Evolutionary conservation across 2,797 vertebrate genomes (phyloP).

Genomic region (Schizothorax lantsangensis): DNA sequence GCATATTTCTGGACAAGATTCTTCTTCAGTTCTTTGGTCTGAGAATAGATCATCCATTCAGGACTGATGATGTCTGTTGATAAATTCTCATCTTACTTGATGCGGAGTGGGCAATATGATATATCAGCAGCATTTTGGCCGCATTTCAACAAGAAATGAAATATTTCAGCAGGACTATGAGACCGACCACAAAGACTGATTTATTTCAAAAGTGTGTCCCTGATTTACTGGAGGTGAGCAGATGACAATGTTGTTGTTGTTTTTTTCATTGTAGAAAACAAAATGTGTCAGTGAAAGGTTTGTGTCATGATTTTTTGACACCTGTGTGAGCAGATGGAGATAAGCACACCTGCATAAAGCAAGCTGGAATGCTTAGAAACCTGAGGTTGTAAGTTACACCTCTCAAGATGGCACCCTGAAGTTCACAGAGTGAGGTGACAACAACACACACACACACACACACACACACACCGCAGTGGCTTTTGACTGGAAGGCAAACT

Average conservation of each 20-base stretch:
- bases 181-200: not conserved
- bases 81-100: not conserved
- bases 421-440: slow-evolving; percentile 28
- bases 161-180: not conserved
- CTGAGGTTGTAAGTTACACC: not conserved
- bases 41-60: not conserved
- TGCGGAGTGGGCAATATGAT: slow-evolving; percentile 8
- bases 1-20: not conserved
- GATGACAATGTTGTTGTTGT: not conserved
- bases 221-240: not conserved
- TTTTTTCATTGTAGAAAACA: not conserved
- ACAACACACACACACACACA: not conserved
- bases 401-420: slow-evolving; percentile 40
- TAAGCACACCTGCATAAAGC: slow-evolving; percentile 9
- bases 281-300: slow-evolving; percentile 13
- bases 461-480: not conserved
- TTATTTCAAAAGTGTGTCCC: not conserved
- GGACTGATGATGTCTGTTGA: not conserved
- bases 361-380: slow-evolving; percentile 15
- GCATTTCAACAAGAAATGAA: not conserved
- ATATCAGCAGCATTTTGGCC: not conserved
- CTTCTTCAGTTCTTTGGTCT: not conserved
- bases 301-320: slow-evolving; percentile 27
- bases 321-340: slow-evolving; percentile 37
- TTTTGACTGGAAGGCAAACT: slow-evolving; percentile 40